These are phyloP conservation scores for Passer montanus DNA, from an alignment of 2,113 vertebrate genomes.

Conservation along the genomic window DNA sequence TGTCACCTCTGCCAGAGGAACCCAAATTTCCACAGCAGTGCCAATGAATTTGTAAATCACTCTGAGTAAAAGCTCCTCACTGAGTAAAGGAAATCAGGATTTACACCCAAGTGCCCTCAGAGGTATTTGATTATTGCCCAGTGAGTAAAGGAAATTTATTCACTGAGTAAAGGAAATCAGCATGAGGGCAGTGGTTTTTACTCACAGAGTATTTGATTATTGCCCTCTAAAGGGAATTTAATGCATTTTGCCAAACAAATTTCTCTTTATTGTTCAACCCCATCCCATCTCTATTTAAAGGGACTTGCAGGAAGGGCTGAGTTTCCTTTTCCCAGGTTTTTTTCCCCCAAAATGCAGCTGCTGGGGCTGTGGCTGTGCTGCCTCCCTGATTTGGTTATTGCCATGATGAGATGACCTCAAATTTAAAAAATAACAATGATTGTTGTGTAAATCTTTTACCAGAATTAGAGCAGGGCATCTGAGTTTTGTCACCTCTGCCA, in stretches of 20 bases:
- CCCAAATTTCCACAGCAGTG: not conserved
- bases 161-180: not conserved
- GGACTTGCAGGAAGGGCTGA: no score
- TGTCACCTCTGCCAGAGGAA: not conserved
- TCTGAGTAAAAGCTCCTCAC: accelerated
- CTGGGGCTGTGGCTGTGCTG: no score
- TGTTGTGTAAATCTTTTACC: not conserved
- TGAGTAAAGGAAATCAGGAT: not conserved
- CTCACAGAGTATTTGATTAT: not conserved
- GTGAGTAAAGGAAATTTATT: not conserved
- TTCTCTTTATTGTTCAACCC: no score
- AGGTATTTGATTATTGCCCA: no score
- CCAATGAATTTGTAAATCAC: accelerated
- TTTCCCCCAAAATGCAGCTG: not conserved
- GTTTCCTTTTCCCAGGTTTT: not conserved
- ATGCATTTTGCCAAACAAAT: conserved; percentile 35
- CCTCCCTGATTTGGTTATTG: not conserved
- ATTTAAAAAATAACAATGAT: not conserved
- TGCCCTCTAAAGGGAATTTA: not conserved
- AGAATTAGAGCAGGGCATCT: accelerated
- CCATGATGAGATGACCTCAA: not conserved
- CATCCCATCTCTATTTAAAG: not conserved
- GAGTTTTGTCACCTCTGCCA: not conserved
- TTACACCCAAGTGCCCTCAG: no score
- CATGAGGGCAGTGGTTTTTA: not conserved